phyloP scores from a whole-genome alignment of 2,888 invertebrate species.

The Ceratothoa steindachneri region DNA sequence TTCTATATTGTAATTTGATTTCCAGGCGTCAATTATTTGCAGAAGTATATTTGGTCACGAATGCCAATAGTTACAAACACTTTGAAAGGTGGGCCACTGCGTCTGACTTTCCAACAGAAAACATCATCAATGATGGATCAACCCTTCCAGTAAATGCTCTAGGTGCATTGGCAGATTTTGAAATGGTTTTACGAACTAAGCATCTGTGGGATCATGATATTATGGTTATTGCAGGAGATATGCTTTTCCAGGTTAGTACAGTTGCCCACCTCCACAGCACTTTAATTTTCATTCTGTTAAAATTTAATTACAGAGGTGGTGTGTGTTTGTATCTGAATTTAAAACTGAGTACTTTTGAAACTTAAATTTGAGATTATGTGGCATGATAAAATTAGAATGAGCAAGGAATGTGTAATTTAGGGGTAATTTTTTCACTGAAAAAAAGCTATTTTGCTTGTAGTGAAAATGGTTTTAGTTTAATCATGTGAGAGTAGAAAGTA shows the following conservation, averaged over 20 bases:
- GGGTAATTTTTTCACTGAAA: too few relatives aligned
- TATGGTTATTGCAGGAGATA: slow-evolving; percentile 49
- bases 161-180: slow-evolving; percentile 47
- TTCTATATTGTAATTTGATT: neutral
- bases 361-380: too few relatives aligned
- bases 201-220: slow-evolving; percentile 38
- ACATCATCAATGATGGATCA: slow-evolving; percentile 48
- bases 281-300: neutral
- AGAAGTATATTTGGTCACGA: slow-evolving; percentile 48
- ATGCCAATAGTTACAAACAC: slow-evolving; percentile 49
- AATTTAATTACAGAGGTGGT: too few relatives aligned
- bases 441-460: too few relatives aligned
- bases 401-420: too few relatives aligned
- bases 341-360: too few relatives aligned
- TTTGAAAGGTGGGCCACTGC: slow-evolving; percentile 49
- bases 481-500: too few relatives aligned
- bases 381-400: too few relatives aligned
- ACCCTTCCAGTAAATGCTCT: slow-evolving; percentile 39
- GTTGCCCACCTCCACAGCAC: too few relatives aligned
- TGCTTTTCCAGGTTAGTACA: slow-evolving; percentile 40
- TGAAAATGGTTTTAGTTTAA: too few relatives aligned
- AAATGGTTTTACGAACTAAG: slow-evolving; percentile 45
- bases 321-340: too few relatives aligned
- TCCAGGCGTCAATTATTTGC: slow-evolving; percentile 46
- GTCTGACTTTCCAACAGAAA: slow-evolving; percentile 48